Conservation (phyloP, 2,797 vertebrate genomes). For the Coendou prehensilis region DNA sequence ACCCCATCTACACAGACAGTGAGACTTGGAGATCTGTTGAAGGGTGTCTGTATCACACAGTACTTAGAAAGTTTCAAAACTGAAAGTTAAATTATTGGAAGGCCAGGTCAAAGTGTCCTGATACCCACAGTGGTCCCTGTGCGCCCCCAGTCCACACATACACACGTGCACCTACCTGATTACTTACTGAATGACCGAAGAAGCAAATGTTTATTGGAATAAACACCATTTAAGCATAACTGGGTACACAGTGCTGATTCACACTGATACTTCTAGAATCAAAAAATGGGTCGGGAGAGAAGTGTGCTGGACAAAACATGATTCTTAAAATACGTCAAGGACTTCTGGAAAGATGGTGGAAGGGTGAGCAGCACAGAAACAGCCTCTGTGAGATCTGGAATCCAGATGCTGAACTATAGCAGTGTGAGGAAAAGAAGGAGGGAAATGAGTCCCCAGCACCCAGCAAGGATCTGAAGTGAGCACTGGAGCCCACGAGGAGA, state of each 20-base stretch:
- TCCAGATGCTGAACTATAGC: no score
- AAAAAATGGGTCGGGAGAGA: background rate
- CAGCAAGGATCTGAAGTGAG: no score
- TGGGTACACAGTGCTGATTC: background rate
- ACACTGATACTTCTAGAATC: background rate
- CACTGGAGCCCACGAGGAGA: background rate
- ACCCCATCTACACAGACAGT: background rate
- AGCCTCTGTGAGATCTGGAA: no score
- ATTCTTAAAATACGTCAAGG: background rate
- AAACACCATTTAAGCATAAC: background rate
- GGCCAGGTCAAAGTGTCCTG: background rate
- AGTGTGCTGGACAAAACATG: background rate
- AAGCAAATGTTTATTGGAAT: background rate
- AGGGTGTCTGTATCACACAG: background rate
- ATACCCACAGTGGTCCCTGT: background rate
- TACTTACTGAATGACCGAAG: background rate
- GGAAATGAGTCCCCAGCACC: no score
- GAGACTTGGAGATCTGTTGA: background rate
- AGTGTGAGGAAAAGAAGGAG: no score
- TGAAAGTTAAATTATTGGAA: slow-evolving; percentile 28
- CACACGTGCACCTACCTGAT: background rate
- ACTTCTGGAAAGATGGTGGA: background rate
- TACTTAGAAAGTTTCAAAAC: background rate
- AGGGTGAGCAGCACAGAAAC: background rate
- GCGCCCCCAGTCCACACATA: background rate